Base-by-base conservation (phyloP, 2,888 invertebrate species). In the Bombylius major region DNA sequence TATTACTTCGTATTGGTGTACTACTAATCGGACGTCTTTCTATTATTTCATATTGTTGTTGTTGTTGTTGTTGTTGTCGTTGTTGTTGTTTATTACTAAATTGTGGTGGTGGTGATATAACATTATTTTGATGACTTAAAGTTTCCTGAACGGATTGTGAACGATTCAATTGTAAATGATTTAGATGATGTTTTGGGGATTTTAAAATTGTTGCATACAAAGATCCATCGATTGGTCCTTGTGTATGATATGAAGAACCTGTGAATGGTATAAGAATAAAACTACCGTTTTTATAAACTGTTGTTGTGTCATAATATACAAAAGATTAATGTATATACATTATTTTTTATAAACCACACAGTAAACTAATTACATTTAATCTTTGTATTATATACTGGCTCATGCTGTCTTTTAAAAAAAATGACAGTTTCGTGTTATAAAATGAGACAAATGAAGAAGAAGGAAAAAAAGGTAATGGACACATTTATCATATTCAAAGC, bases 201-300 rank as follows among this genome's bases (percentile, higher is more conserved):
- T 64, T 65, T 42, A 62, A 54, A 52, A 83, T 82, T 56, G 82
- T 82, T 63, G 92, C 91, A 81, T 93, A 92, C 67, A 92, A 83
- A 67, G 90, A 91, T 65, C 92, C 92, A 83, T 92, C 91, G 66
- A 91, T 78, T 49, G 91, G 91, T 47, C 89, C 90, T 71, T 86
- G 86, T 50, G 87, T 88, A 74, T 89, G 87, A 63, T 76, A 79
- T 60, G 61, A 59, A 32, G 61, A 59, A 53, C 55, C 62, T 63
- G 55, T 62, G 53, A 36, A 55, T 45, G 5, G 34, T 12, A 50
- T 5, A 44, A 39, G 23, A 23, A n/a, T n/a, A 23, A 23, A 23
- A 23, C 23, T 23, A 23, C 23, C 23, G 23, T 23, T 23, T 23
- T 23, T 23, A 23, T 23, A 23, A 23, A 23, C 23, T 23, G 23